Evolutionary conservation across 2,888 invertebrate species (phyloP).

Genomic region (Nephrotoma flavescens): DNA sequence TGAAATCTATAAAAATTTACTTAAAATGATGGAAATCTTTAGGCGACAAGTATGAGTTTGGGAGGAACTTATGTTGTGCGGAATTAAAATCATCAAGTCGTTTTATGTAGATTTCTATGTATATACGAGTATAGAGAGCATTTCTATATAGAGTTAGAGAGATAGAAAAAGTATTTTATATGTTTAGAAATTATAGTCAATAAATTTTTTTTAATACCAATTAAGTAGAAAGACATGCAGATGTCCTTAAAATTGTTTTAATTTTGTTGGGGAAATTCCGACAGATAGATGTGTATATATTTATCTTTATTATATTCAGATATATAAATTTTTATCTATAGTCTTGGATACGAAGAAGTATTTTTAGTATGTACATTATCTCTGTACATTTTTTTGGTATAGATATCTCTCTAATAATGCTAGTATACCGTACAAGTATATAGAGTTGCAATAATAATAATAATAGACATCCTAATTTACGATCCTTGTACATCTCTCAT

Average conservation of each 20-base stretch:
- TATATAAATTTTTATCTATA: not conserved
- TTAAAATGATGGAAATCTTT: not conserved
- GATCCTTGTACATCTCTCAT: not conserved
- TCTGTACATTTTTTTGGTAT: not conserved
- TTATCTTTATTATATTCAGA: not conserved
- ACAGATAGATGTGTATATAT: not conserved
- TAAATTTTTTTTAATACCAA: conserved; percentile 23
- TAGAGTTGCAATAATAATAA: not conserved
- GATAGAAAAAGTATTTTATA: not conserved
- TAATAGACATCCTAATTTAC: conserved; percentile 3
- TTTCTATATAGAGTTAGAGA: not conserved
- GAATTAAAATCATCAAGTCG: not conserved
- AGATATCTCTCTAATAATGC: not conserved
- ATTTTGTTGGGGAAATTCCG: not conserved
- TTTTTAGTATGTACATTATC: not conserved
- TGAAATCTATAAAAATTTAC: not conserved
- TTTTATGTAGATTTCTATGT: not conserved
- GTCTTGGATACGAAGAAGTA: not conserved
- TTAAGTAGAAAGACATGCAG: conserved; percentile 26
- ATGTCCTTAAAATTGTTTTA: conserved; percentile 18
- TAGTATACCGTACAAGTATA: not conserved
- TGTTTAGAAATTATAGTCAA: not conserved
- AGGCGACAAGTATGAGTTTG: not conserved
- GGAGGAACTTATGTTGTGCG: not conserved
- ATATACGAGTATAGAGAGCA: not conserved